Evolutionary conservation across 2,888 invertebrate species (phyloP).

Genomic region (Melanargia galathea): DNA sequence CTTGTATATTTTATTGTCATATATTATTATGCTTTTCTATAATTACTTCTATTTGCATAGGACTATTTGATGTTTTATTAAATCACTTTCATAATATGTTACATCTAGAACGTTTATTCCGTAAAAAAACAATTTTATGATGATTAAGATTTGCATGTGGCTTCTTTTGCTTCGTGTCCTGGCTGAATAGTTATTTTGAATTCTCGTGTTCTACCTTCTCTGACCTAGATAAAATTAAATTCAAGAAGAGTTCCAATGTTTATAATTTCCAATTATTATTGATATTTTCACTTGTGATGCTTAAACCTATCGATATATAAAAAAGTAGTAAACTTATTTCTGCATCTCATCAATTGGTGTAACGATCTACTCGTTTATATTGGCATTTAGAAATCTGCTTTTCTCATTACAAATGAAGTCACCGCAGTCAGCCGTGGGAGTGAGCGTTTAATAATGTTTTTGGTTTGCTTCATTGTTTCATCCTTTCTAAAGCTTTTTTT

Average conservation of each 20-base stretch:
- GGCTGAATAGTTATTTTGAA: too few species aligned
- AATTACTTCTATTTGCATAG: background rate
- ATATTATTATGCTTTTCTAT: background rate
- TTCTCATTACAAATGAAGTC: slow-evolving; percentile 14
- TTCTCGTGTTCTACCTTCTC: too few species aligned
- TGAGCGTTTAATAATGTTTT: slow-evolving; percentile 6
- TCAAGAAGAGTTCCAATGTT: too few species aligned
- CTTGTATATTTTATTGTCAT: background rate
- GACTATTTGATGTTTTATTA: background rate
- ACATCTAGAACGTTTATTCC: too few species aligned
- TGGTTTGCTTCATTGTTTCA: slow-evolving; percentile 3
- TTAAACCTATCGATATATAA: background rate
- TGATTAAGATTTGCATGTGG: too few species aligned
- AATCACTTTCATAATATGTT: background rate
- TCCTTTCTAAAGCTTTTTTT: slow-evolving; percentile 12
- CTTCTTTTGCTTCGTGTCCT: too few species aligned
- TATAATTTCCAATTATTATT: too few species aligned
- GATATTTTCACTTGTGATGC: too few species aligned
- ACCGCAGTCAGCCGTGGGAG: slow-evolving; percentile 8
- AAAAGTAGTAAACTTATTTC: background rate
- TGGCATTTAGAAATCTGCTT: slow-evolving; percentile 17
- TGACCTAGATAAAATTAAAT: too few species aligned
- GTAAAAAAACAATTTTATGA: too few species aligned
- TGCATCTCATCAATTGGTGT: slow-evolving; percentile 2
- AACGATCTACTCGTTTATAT: background rate